A percentile compares a stretch with the other conserved stretches of the same genome.
These are phyloP conservation scores for Papilio dardanus DNA, from an alignment of 1,140 invertebrate genomes.

Conservation along the genomic window DNA sequence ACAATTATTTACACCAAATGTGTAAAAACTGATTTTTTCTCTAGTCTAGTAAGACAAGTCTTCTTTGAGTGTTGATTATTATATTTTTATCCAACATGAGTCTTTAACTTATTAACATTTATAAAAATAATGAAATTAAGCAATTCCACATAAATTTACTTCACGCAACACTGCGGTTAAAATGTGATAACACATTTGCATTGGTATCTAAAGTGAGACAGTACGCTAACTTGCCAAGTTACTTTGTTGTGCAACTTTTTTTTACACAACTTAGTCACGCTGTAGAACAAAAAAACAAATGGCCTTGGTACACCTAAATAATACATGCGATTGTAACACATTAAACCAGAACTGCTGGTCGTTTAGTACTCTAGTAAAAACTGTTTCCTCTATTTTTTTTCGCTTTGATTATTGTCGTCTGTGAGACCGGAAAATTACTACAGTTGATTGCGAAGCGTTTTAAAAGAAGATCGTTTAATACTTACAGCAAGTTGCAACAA, in stretches of 20 bases:
- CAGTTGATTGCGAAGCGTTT: not conserved
- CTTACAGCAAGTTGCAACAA: not conserved
- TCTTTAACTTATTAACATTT: not conserved
- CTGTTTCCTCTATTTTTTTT: not conserved
- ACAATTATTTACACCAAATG: too few relatives aligned
- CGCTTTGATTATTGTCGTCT: conserved; percentile 15
- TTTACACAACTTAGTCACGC: conserved; percentile 59
- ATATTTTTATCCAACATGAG: too few relatives aligned
- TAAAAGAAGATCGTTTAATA: not conserved
- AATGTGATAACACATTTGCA: conserved; percentile 37
- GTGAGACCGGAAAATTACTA: conserved; percentile 11
- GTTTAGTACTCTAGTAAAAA: conserved; percentile 38
- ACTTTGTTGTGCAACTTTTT: conserved; percentile 45
- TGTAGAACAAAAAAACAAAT: conserved; percentile 63
- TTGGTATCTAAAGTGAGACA: conserved; percentile 33
- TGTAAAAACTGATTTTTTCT: too few relatives aligned
- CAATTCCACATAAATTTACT: not conserved
- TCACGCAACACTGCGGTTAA: conserved; percentile 33
- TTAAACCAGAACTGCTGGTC: conserved; percentile 32
- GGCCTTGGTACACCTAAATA: conserved; percentile 61
- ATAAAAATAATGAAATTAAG: not conserved
- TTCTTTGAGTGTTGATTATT: not conserved
- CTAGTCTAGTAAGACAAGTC: too few relatives aligned
- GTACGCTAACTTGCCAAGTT: not conserved
- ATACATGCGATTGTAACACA: conserved; percentile 61